Conservation (phyloP, 1,140 invertebrate species). For the Spodoptera frugiperda region DNA sequence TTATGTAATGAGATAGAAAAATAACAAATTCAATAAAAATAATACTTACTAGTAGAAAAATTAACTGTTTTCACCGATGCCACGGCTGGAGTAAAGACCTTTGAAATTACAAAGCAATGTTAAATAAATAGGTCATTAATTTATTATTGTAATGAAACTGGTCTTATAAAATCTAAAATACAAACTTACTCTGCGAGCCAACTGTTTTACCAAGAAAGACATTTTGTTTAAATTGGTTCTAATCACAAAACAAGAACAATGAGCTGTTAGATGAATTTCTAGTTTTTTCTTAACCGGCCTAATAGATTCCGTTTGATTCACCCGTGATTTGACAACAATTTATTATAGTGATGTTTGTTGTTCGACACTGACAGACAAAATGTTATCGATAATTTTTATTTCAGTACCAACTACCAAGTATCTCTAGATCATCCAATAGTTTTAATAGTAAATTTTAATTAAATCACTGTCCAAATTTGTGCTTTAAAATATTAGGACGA, state of each 20-base stretch:
- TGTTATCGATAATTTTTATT: too few species aligned
- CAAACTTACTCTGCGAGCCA: conserved; percentile 63
- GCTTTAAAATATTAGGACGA: too few species aligned
- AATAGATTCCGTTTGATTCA: background rate
- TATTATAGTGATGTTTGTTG: too few species aligned
- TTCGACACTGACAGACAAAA: too few species aligned
- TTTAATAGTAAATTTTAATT: too few species aligned
- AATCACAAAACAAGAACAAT: background rate
- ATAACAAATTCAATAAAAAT: conserved; percentile 16
- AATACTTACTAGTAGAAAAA: conserved; percentile 74
- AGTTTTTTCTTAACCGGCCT: background rate
- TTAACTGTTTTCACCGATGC: conserved; percentile 61
- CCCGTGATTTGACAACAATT: too few species aligned
- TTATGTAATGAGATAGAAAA: conserved; percentile 61
- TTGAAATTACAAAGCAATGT: conserved; percentile 41
- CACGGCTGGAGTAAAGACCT: conserved; percentile 67
- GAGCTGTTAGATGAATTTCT: background rate
- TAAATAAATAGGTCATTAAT: background rate
- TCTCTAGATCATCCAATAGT: too few species aligned
- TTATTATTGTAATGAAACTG: background rate
- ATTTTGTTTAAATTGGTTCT: conserved; percentile 43
- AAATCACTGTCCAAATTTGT: too few species aligned
- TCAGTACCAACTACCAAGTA: too few species aligned
- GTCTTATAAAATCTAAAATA: too few species aligned
- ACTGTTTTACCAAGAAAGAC: conserved; percentile 68